Conservation (phyloP, 2,113 vertebrate genomes). For the Taxidea taxus region DNA sequence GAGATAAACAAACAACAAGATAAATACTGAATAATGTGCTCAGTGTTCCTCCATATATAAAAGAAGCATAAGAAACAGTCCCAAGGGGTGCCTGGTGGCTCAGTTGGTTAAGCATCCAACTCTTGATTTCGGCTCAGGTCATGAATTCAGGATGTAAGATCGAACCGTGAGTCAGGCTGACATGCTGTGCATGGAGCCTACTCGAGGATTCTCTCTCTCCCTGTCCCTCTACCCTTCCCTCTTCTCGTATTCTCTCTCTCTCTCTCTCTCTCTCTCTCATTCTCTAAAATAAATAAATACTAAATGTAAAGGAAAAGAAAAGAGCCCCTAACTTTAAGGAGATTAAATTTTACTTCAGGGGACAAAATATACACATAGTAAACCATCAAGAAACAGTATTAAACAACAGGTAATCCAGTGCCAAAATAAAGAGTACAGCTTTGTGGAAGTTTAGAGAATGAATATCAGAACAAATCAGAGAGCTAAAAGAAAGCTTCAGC, state of each 20-base stretch:
- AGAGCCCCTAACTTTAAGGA: background rate
- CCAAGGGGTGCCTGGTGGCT: no score
- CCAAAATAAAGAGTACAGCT: background rate
- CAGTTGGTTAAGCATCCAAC: no score
- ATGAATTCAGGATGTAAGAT: no score
- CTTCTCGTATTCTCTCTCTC: accelerated
- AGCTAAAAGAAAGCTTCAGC: background rate
- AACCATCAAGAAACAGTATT: background rate
- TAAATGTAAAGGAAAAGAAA: no score
- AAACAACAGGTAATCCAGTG: background rate
- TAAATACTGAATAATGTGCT: background rate
- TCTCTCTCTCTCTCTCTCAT: no score
- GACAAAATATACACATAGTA: background rate
- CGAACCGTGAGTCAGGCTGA: no score
- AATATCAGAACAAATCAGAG: background rate
- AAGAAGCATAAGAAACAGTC: background rate
- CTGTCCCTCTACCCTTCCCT: no score
- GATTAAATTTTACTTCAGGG: background rate
- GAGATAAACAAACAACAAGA: background rate
- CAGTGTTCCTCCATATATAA: background rate
- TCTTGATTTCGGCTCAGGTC: no score
- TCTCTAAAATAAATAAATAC: no score
- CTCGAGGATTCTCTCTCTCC: no score
- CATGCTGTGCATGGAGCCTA: no score
- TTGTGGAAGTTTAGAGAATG: background rate